phyloP scores from a whole-genome alignment of 1,140 invertebrate species.

The Pachypeltis micranthus region DNA sequence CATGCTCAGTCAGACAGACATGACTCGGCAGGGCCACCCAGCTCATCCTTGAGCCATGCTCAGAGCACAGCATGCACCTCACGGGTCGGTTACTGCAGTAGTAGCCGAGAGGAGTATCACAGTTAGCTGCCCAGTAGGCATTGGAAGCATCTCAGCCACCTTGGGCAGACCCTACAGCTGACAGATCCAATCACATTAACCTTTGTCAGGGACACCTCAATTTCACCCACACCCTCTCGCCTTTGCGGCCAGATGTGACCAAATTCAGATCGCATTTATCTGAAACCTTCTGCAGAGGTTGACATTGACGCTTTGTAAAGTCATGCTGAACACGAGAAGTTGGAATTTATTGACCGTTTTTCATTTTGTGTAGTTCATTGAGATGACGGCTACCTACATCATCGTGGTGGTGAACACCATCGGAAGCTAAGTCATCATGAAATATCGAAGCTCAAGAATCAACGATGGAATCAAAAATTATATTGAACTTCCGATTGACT shows the following conservation, averaged over 20 bases:
- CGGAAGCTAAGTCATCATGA: background rate
- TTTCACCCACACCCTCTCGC: background rate
- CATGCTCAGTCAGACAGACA: too few relatives aligned
- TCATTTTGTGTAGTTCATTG: background rate
- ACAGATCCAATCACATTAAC: too few relatives aligned
- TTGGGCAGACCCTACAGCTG: too few relatives aligned
- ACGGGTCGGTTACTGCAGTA: too few relatives aligned
- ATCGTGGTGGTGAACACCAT: background rate
- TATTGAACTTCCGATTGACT: too few relatives aligned
- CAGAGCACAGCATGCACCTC: too few relatives aligned
- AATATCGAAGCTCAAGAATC: background rate
- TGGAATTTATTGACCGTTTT: background rate
- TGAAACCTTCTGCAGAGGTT: background rate
- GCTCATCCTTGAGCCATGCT: too few relatives aligned
- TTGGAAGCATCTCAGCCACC: too few relatives aligned
- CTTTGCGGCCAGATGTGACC: background rate
- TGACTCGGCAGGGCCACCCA: too few relatives aligned
- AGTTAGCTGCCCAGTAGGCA: too few relatives aligned
- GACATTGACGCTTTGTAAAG: background rate
- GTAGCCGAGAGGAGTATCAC: too few relatives aligned
- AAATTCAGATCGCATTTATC: background rate
- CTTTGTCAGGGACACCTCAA: too few relatives aligned
- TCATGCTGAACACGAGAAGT: background rate
- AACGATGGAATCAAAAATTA: background rate
- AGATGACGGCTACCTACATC: background rate